Evolutionary conservation across 2,797 vertebrate genomes (phyloP).

Genomic region (Melanotaenia boesemani): DNA sequence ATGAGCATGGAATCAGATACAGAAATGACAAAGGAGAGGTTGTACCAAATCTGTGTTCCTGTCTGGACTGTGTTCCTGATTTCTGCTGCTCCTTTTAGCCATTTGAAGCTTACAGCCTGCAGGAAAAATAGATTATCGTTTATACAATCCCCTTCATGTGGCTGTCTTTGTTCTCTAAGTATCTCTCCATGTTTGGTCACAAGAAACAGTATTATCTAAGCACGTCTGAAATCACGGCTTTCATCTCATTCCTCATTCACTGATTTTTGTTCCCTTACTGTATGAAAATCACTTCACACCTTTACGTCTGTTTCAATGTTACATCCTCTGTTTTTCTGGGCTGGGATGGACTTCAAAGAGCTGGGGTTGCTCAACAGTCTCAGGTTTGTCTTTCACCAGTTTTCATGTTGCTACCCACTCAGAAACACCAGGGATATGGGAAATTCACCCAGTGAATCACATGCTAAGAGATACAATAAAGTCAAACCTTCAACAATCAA

Average conservation of each 20-base stretch:
- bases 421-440: constrained; percentile 31
- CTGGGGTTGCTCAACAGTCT: constrained; percentile 42
- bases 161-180: constrained; percentile 51
- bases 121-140: constrained; percentile 41
- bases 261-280: constrained; percentile 31
- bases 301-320: constrained; percentile 41
- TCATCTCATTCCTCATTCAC: constrained; percentile 59
- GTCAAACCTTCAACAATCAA: no score
- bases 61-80: constrained; percentile 40
- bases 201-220: constrained; percentile 38
- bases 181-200: constrained; percentile 48
- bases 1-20: background rate
- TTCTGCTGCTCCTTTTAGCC: constrained; percentile 35
- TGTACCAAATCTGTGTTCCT: constrained; percentile 21
- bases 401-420: constrained; percentile 44
- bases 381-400: constrained; percentile 37
- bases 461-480: background rate
- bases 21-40: constrained; percentile 15
- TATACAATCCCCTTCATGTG: constrained; percentile 31
- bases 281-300: constrained; percentile 46
- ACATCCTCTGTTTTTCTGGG: constrained; percentile 40
- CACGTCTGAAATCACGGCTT: constrained; percentile 40
- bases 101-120: constrained; percentile 31
- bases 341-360: constrained; percentile 60
- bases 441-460: constrained; percentile 34